These are phyloP conservation scores for Tragelaphus buxtoni DNA, from an alignment of 2,113 vertebrate genomes.

Conservation along the genomic window DNA sequence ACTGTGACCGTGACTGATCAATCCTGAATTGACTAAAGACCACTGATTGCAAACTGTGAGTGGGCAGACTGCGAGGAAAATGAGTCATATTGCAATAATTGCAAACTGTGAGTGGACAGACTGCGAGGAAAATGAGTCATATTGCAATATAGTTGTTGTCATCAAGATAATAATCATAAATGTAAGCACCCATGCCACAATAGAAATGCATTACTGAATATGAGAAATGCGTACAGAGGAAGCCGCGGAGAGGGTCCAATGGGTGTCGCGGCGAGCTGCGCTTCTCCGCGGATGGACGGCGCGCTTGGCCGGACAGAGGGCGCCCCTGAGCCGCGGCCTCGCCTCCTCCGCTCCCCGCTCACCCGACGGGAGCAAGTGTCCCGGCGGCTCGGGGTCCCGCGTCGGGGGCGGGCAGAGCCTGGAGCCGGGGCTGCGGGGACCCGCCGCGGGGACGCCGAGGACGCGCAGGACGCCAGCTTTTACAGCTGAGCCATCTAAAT, in stretches of 20 bases:
- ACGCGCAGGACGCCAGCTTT: not conserved
- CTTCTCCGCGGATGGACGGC: rapidly evolving
- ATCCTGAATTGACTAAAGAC: not conserved
- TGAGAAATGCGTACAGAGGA: not conserved
- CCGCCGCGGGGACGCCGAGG: not conserved
- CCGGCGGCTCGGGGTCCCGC: not conserved
- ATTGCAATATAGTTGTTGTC: not conserved
- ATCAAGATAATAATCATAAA: not conserved
- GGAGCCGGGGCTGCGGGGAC: not conserved
- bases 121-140: not conserved
- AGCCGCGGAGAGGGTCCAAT: not conserved
- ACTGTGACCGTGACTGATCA: not conserved
- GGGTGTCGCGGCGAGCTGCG: rapidly evolving
- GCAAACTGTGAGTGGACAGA: not conserved
- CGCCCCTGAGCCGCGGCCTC: not conserved
- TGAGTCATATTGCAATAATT: not conserved
- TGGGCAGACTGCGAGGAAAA: not conserved
- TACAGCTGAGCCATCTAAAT: not conserved
- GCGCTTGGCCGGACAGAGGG: not conserved
- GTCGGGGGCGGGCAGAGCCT: not conserved
- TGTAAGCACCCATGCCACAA: not conserved
- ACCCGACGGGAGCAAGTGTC: rapidly evolving
- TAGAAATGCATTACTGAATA: rapidly evolving
- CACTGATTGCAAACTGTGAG: not conserved
- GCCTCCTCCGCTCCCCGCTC: rapidly evolving